These are phyloP conservation scores for Gobio gobio DNA, from an alignment of 2,113 vertebrate genomes.

Conservation along the genomic window DNA sequence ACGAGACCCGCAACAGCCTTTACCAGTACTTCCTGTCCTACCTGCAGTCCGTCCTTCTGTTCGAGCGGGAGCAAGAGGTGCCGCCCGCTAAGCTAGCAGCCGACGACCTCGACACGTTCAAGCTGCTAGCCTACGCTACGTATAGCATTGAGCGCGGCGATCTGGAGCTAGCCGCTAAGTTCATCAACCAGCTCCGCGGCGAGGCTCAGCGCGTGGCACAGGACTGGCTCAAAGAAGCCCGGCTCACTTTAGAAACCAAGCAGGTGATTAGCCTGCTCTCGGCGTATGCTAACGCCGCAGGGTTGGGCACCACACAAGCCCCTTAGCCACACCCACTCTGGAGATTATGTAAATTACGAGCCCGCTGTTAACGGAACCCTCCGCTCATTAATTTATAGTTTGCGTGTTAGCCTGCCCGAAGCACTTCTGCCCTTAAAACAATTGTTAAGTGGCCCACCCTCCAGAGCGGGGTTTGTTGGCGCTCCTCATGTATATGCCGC, in stretches of 20 bases:
- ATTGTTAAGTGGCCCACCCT: conserved; percentile 33
- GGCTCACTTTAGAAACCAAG: conserved; percentile 91
- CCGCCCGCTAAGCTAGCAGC: conserved; percentile 82
- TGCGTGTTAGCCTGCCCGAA: conserved; percentile 25
- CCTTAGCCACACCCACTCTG: conserved; percentile 56
- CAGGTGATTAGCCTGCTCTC: conserved; percentile 90
- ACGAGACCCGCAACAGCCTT: conserved; percentile 91
- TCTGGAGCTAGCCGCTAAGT: conserved; percentile 92
- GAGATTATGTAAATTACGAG: conserved; percentile 20
- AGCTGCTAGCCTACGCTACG: conserved; percentile 88
- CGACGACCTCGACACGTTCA: conserved; percentile 88
- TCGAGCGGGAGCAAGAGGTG: conserved; percentile 81
- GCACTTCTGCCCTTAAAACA: conserved; percentile 37
- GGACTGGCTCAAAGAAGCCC: conserved; percentile 92
- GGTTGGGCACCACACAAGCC: conserved; percentile 88
- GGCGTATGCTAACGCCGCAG: conserved; percentile 90
- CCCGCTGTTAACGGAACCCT: conserved; percentile 34
- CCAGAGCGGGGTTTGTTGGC: conserved; percentile 10
- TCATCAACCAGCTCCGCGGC: conserved; percentile 92
- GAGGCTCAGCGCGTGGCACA: conserved; percentile 89
- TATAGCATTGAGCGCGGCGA: conserved; percentile 94
- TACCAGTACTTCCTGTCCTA: conserved; percentile 98
- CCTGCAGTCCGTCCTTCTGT: conserved; percentile 88
- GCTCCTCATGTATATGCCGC: conserved; percentile 30
- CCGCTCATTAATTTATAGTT: conserved; percentile 52